These are phyloP conservation scores for Meloidogyne chitwoodi DNA, from an alignment of 1,140 invertebrate species.

Conservation along the genomic window DNA sequence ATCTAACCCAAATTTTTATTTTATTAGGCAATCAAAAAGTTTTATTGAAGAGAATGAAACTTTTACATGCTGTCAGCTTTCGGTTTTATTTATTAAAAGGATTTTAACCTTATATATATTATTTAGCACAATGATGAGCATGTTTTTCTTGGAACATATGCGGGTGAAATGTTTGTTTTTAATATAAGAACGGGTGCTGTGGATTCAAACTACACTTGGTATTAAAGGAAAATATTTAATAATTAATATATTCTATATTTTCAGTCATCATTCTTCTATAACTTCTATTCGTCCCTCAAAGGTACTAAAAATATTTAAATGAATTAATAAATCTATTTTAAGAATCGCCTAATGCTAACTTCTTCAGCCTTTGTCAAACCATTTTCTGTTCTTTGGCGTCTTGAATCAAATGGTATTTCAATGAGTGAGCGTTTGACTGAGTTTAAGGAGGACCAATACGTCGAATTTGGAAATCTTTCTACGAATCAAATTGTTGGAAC, in stretches of 20 bases:
- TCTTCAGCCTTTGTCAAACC: slow-evolving; percentile 78
- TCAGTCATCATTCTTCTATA: slow-evolving; percentile 33
- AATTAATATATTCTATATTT: not conserved
- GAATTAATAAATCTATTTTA: slow-evolving; percentile 32
- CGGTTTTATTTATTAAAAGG: slow-evolving; percentile 63
- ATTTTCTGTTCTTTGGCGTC: slow-evolving; percentile 78
- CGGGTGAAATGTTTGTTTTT: slow-evolving; percentile 80
- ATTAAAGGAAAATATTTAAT: not conserved
- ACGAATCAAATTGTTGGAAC: slow-evolving; percentile 76
- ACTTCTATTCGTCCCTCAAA: slow-evolving; percentile 40
- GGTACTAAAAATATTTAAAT: not conserved
- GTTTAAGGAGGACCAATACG: slow-evolving; percentile 78
- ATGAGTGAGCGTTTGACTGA: slow-evolving; percentile 70
- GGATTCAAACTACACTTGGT: slow-evolving; percentile 48
- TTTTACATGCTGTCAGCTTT: slow-evolving; percentile 77
- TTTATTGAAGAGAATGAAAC: slow-evolving; percentile 76
- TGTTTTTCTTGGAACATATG: slow-evolving; percentile 77
- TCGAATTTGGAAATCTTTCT: slow-evolving; percentile 81
- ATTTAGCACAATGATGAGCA: slow-evolving; percentile 73
- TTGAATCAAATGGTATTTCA: slow-evolving; percentile 64
- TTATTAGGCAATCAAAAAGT: slow-evolving; percentile 72
- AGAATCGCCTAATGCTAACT: slow-evolving; percentile 75
- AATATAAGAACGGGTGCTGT: slow-evolving; percentile 74
- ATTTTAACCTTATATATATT: not conserved
- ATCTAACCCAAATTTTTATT: not conserved